Evolutionary conservation across 2,113 vertebrate species (phyloP).

Genomic region (Mastomys coucha): DNA sequence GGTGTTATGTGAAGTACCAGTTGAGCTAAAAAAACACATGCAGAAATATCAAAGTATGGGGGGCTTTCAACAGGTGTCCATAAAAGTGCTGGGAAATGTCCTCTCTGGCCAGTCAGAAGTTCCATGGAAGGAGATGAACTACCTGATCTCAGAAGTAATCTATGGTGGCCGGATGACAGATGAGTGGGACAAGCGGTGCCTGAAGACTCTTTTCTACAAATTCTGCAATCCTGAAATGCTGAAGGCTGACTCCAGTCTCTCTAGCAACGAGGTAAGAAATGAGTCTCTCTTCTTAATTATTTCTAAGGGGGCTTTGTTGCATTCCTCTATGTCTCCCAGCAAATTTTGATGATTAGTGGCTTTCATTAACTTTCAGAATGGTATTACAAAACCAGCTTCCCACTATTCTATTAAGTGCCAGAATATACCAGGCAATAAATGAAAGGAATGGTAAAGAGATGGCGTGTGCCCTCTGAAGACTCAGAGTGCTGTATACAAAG

Average conservation of each 20-base stretch:
- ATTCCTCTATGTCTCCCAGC: background rate
- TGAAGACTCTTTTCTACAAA: conserved; percentile 79
- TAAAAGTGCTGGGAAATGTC: conserved; percentile 76
- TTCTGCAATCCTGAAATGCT: conserved; percentile 81
- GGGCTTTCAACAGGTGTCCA: conserved; percentile 73
- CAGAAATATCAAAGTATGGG: background rate
- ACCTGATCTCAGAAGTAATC: conserved; percentile 81
- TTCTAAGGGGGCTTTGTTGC: background rate
- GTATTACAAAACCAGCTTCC: background rate
- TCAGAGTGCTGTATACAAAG: background rate
- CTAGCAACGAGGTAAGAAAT: conserved; percentile 35
- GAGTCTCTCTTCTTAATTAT: background rate
- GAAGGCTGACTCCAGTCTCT: conserved; percentile 55
- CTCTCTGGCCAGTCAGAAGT: conserved; percentile 31
- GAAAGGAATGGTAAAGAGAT: background rate
- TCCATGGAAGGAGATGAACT: conserved; percentile 79
- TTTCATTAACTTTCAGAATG: background rate
- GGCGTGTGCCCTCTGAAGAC: background rate
- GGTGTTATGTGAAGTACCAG: background rate
- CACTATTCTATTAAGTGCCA: background rate
- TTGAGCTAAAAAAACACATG: background rate
- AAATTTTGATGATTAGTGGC: background rate
- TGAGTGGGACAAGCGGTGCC: conserved; percentile 83
- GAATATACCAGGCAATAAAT: background rate
- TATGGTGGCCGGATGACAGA: conserved; percentile 84